phyloP scores from a whole-genome alignment of 2,888 invertebrate genomes.

The Rhamphomyia laevipes region DNA sequence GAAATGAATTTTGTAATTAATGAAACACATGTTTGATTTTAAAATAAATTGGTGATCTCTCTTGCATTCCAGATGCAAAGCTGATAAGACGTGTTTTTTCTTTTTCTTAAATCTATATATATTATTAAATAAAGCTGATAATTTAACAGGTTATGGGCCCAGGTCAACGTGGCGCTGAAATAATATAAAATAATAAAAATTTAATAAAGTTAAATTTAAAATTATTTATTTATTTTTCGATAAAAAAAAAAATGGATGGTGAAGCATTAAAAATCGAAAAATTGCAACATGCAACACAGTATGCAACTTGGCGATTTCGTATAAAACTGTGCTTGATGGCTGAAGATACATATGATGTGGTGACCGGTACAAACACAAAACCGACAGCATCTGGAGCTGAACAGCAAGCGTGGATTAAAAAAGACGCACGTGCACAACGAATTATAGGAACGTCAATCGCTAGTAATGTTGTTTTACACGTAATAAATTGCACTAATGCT shows the following conservation, averaged over 20 bases:
- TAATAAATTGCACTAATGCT: background rate
- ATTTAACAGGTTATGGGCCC: background rate
- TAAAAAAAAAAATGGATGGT: background rate
- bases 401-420: background rate
- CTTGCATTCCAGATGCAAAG: no score
- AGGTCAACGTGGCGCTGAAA: background rate
- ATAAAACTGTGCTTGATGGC: background rate
- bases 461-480: background rate
- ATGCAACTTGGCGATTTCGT: background rate
- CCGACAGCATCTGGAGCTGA: background rate
- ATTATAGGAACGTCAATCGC: background rate
- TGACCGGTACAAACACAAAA: background rate
- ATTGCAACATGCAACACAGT: background rate
- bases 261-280: background rate
- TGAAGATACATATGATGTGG: background rate
- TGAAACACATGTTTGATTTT: no score
- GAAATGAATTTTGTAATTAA: no score
- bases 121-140: no score
- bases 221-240: no score
- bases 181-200: no score
- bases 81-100: no score
- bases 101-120: no score
- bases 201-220: no score
- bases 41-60: no score
- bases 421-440: background rate